Evolutionary conservation across 30 jellyfish, hydroid and myxozoan species (phyloP), one percentile per base, ranked within the genome.

Genomic region (Turritopsis dohrnii): DNA sequence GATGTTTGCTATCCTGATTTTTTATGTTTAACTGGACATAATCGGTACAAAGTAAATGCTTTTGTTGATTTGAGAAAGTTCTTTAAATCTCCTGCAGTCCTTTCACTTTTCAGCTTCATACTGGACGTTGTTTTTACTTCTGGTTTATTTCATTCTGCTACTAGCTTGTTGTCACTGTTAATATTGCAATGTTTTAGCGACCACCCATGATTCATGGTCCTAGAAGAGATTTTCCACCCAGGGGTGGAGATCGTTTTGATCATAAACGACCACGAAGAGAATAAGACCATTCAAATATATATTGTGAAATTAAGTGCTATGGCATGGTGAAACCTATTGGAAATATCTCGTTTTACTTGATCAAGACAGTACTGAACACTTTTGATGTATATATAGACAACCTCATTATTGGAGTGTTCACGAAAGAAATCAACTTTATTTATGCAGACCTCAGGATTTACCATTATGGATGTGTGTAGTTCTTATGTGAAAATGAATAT

Each of bases 191-290:
- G 23, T 77, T 77, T 77, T 77, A 28, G 71, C 85, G 28, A 16
- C 28, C 81, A 26, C 31, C 28, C 22, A 19, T 72, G 81, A 72
- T 72, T 41, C 81, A 72, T 41, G 81, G 81, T 72, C 81, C 81
- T 53, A 41, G 60, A 41, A 41, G 60, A 41, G 60, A 41, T 41
- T 41, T 41, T 13, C 60, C 60, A 41, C 60, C 60, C 13, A 41
- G 60, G 60, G 73, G 85, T 77, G 74, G 21, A 28, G 72, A 29
- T n/a, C 85, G 72, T 25, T 77, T 77, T 77, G 85, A 77, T 77
- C 85, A 77, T 77, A 77, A 77, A 66, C 52, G 73, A 22, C 85
- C 71, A 18, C 85, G 85, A 77, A 77, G 85, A 29, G 21, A 24
- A 26, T 77, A 77, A 29, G 13, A 77, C 5, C 60, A 41, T 41